Conservation (phyloP, 2,113 vertebrate genomes). For the Aptenodytes patagonicus region DNA sequence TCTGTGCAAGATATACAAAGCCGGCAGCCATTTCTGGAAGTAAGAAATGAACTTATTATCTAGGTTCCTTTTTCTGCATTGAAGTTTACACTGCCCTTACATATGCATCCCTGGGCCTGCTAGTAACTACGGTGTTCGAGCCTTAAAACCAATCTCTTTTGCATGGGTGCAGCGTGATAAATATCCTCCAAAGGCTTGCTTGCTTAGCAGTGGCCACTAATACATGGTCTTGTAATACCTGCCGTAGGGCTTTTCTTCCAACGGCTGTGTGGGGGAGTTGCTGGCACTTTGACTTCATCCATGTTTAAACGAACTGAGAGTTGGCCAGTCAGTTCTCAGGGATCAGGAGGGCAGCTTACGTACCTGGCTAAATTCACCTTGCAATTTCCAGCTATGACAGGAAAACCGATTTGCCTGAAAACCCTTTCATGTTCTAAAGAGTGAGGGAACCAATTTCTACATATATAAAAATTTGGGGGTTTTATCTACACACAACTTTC, state of each 20-base stretch:
- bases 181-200: background rate
- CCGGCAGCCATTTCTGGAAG: background rate
- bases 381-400: background rate
- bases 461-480: rapidly evolving
- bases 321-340: background rate
- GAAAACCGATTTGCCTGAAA: background rate
- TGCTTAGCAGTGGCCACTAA: background rate
- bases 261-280: background rate
- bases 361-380: background rate
- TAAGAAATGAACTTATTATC: background rate
- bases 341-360: rapidly evolving
- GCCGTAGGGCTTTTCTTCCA: background rate
- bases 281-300: background rate
- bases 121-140: background rate
- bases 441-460: background rate
- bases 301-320: rapidly evolving
- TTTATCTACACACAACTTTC: background rate
- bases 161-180: background rate
- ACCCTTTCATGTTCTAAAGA: background rate
- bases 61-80: background rate
- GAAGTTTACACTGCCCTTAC: background rate
- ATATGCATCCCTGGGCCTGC: background rate
- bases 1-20: background rate
- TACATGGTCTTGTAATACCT: rapidly evolving
- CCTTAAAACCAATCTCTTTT: background rate